Conservation (phyloP, 2,888 invertebrate genomes). For the Andrena marginata region DNA sequence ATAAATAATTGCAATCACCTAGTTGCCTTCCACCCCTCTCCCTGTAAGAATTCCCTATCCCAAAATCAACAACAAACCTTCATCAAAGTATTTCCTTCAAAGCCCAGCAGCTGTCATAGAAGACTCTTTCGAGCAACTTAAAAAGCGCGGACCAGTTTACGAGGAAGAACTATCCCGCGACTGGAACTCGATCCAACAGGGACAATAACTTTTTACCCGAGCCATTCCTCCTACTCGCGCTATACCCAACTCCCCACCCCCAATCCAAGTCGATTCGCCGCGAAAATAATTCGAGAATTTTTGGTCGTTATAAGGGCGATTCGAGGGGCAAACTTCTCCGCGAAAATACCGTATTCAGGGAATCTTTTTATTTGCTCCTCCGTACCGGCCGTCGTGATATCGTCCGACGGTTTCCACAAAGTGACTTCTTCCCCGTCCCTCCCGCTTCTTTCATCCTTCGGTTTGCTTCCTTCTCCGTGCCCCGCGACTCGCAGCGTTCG, state of each 20-base stretch:
- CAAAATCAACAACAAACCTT: no score
- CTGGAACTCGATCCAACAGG: slow-evolving; percentile 19
- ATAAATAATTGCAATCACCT: no score
- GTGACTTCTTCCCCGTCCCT: slow-evolving; percentile 36
- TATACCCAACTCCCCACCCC: background rate
- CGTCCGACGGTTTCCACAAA: slow-evolving; percentile 42
- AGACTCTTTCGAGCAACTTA: background rate
- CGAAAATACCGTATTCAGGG: slow-evolving; percentile 46
- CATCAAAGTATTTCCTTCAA: no score
- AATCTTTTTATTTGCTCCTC: slow-evolving; percentile 53
- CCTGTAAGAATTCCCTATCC: no score
- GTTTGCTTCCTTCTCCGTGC: background rate
- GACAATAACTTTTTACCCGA: slow-evolving; percentile 42
- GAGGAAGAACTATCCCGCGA: slow-evolving; percentile 16
- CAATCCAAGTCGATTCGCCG: slow-evolving; percentile 6
- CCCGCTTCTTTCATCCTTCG: background rate
- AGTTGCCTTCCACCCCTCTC: no score
- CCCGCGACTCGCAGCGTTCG: background rate
- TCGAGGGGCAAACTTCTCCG: slow-evolving; percentile 41
- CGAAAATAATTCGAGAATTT: slow-evolving; percentile 65
- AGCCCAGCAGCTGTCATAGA: no score
- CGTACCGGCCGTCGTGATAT: slow-evolving; percentile 35
- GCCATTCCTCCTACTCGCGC: background rate
- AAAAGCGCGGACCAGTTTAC: background rate
- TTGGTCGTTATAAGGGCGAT: slow-evolving; percentile 56